Percentiles rank a stretch among this genome's conserved stretches.
Evolutionary conservation across 2,797 vertebrate genomes (phyloP).

Genomic region (Pteronotus mesoamericanus): DNA sequence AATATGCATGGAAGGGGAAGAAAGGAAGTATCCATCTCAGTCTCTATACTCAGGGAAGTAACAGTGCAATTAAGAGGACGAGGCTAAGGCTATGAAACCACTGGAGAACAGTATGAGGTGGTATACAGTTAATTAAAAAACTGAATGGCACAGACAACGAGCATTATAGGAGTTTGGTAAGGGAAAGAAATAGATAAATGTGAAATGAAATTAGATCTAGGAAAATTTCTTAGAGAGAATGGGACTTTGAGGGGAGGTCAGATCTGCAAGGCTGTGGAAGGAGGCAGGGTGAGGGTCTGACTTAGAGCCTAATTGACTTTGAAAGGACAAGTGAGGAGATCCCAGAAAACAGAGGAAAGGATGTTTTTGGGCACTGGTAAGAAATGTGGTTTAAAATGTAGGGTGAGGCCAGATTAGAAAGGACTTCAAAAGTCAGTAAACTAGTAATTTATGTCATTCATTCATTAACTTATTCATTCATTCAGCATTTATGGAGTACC

Average conservation of each 20-base stretch:
- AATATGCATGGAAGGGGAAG: background rate
- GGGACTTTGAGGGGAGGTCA: background rate
- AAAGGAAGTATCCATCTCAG: background rate
- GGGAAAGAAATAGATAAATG: background rate
- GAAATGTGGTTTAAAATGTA: background rate
- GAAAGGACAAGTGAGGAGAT: background rate
- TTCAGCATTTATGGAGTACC: background rate
- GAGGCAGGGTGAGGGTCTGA: background rate
- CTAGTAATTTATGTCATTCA: background rate
- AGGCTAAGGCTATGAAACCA: background rate
- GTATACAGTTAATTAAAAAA: slow-evolving; percentile 17
- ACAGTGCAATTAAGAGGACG: background rate
- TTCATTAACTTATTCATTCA: background rate
- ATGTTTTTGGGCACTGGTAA: background rate
- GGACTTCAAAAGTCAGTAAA: background rate
- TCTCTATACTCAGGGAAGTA: background rate
- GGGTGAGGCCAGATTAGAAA: background rate
- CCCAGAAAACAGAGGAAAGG: background rate
- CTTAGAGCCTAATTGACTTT: background rate
- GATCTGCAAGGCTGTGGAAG: background rate
- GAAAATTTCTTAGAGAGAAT: background rate
- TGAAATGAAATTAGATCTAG: slow-evolving; percentile 26
- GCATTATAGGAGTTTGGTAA: background rate
- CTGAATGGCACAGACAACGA: background rate
- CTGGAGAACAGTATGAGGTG: background rate